Evolutionary conservation across 2,113 vertebrate species (phyloP).

Genomic region (Chaetodon trifascialis): DNA sequence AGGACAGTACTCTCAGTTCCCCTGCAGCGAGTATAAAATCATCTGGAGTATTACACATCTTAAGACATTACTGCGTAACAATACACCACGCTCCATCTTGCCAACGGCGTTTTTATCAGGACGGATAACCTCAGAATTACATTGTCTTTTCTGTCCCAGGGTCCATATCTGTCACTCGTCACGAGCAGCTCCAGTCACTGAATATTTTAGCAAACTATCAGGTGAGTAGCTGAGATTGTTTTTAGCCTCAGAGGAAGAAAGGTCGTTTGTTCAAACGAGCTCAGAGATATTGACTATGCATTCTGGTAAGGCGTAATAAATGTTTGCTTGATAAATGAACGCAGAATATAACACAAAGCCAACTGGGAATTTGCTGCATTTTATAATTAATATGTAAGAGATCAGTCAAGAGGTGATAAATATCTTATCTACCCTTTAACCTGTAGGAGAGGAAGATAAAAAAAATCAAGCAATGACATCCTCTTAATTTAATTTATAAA

Average conservation of each 20-base stretch:
- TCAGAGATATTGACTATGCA: neutral
- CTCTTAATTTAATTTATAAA: constrained; percentile 87
- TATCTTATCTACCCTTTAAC: constrained; percentile 80
- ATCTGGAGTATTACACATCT: constrained; percentile 43
- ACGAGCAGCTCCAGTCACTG: constrained; percentile 42
- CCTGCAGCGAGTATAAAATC: constrained; percentile 44
- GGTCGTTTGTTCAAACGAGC: constrained; percentile 28
- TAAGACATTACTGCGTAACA: constrained; percentile 37
- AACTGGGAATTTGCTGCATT: constrained; percentile 30
- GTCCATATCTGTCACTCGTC: constrained; percentile 62
- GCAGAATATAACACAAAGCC: constrained; percentile 16
- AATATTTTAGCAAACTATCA: constrained; percentile 56
- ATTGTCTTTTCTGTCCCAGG: constrained; percentile 56
- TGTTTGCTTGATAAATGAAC: constrained; percentile 29
- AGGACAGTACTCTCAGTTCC: constrained; percentile 14
- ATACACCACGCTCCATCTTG: constrained; percentile 50
- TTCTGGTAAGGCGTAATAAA: constrained; percentile 19
- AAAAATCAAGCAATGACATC: constrained; percentile 81
- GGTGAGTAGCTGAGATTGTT: constrained; percentile 40
- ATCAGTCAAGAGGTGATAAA: constrained; percentile 67
- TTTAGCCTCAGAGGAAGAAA: constrained; percentile 32
- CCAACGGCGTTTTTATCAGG: constrained; percentile 60
- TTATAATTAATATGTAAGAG: constrained; percentile 61
- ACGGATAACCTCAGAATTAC: constrained; percentile 47
- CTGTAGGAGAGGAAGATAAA: constrained; percentile 87